phyloP scores from a whole-genome alignment of 2,113 vertebrate genomes.

The Perca fluviatilis region DNA sequence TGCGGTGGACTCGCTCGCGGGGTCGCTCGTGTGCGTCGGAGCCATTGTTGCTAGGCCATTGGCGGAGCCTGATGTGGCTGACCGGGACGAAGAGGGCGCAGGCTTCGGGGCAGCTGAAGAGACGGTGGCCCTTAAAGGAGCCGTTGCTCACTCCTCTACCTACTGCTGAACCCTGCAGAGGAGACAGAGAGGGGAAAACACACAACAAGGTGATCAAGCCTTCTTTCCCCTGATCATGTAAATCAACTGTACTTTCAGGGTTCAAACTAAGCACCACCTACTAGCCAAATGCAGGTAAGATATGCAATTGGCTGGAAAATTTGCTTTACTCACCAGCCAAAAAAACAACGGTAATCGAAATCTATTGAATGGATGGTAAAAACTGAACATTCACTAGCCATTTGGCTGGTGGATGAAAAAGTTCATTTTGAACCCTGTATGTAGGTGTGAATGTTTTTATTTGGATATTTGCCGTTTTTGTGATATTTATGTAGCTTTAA shows the following conservation, averaged over 20 bases:
- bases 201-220: not conserved
- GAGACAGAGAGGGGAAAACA: not conserved
- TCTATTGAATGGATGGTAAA: too few species aligned
- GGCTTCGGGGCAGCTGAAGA: constrained; percentile 84
- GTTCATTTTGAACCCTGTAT: too few species aligned
- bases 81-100: constrained; percentile 83
- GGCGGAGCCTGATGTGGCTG: constrained; percentile 68
- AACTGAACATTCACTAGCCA: too few species aligned
- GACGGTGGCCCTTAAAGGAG: constrained; percentile 80
- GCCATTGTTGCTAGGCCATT: constrained; percentile 26
- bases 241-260: not conserved
- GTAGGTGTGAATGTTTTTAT: not conserved
- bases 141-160: constrained; percentile 82
- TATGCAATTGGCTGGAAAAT: too few species aligned
- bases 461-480: not conserved
- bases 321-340: too few species aligned
- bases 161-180: constrained; percentile 64
- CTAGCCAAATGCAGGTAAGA: too few species aligned
- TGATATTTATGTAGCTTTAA: too few species aligned
- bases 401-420: too few species aligned
- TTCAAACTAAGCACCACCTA: too few species aligned
- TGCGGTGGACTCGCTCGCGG: constrained; percentile 28
- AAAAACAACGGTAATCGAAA: too few species aligned
- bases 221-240: not conserved
- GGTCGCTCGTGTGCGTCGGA: constrained; percentile 23